These are phyloP conservation scores for Choristoneura rosaceana DNA, from an alignment of 2,888 invertebrate species.

Conservation along the genomic window DNA sequence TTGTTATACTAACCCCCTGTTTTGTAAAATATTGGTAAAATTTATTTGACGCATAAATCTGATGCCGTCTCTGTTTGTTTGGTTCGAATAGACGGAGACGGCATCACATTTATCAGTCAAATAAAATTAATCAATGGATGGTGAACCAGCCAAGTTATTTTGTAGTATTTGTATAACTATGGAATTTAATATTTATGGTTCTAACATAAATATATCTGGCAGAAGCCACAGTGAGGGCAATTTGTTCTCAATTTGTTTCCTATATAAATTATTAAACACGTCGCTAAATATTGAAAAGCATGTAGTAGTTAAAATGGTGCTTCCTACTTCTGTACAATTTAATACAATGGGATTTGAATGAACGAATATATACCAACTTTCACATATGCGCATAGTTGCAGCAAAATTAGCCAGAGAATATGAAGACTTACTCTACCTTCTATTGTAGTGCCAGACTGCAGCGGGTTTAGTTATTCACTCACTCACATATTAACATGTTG, in stretches of 20 bases:
- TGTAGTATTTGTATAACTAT: too few species aligned
- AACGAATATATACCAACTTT: conserved; percentile 14
- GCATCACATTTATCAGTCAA: too few species aligned
- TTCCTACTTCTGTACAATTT: background rate
- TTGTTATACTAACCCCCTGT: too few species aligned
- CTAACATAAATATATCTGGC: too few species aligned
- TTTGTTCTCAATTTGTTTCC: background rate
- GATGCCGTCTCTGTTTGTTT: too few species aligned
- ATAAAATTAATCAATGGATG: too few species aligned
- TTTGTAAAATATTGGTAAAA: too few species aligned
- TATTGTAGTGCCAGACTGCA: background rate
- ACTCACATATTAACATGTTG: background rate
- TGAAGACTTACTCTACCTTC: background rate
- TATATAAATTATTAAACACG: background rate
- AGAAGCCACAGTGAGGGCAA: too few species aligned
- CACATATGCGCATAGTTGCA: conserved; percentile 3
- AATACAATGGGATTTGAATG: background rate
- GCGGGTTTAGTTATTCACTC: background rate
- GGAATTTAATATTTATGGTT: too few species aligned
- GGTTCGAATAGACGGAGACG: too few species aligned
- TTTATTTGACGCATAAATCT: too few species aligned
- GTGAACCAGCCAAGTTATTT: too few species aligned
- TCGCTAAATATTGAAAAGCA: background rate
- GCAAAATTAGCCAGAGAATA: conserved; percentile 18
- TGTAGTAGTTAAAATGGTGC: background rate